Percentiles rank a stretch among this genome's conserved stretches.
phyloP scores from a whole-genome alignment of 53 echinoderm and acorn worm genomes.

The Holothuria scabra region DNA sequence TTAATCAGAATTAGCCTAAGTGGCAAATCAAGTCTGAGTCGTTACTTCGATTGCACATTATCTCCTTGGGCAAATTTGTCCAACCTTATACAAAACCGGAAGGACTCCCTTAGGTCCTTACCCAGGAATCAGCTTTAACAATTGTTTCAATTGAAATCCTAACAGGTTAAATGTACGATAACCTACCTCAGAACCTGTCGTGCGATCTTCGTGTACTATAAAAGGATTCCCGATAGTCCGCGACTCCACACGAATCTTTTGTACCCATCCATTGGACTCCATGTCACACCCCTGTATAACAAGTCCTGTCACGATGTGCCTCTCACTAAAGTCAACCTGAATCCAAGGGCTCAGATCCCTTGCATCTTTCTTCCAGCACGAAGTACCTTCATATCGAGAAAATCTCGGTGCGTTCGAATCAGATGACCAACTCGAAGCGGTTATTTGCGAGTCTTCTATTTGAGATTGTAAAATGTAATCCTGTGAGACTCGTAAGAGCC shows the following conservation, averaged over 20 bases:
- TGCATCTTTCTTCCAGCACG: slow-evolving; percentile 21
- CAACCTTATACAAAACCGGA: too few species aligned
- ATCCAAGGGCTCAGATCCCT: slow-evolving; percentile 8
- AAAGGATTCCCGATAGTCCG: background rate
- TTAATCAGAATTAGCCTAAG: too few species aligned
- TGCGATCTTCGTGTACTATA: background rate
- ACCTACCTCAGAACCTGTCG: too few species aligned
- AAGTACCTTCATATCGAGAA: slow-evolving; percentile 1
- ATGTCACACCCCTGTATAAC: slow-evolving; percentile 18
- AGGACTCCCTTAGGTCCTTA: too few species aligned
- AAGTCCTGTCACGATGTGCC: slow-evolving; percentile 8
- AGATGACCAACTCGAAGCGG: background rate
- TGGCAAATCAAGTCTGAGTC: too few species aligned
- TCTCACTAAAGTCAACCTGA: slow-evolving; percentile 10
- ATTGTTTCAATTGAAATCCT: too few species aligned
- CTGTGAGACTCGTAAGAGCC: background rate
- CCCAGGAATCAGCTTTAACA: too few species aligned
- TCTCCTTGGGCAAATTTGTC: too few species aligned
- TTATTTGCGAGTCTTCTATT: slow-evolving; percentile 1
- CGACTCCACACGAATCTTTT: slow-evolving; percentile 1
- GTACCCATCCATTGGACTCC: background rate
- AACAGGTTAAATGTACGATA: too few species aligned
- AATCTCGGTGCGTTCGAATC: background rate
- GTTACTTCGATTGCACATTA: too few species aligned
- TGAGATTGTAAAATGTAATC: background rate